phyloP scores from a whole-genome alignment of 2,797 vertebrate genomes.

The Galago senegalensis region DNA sequence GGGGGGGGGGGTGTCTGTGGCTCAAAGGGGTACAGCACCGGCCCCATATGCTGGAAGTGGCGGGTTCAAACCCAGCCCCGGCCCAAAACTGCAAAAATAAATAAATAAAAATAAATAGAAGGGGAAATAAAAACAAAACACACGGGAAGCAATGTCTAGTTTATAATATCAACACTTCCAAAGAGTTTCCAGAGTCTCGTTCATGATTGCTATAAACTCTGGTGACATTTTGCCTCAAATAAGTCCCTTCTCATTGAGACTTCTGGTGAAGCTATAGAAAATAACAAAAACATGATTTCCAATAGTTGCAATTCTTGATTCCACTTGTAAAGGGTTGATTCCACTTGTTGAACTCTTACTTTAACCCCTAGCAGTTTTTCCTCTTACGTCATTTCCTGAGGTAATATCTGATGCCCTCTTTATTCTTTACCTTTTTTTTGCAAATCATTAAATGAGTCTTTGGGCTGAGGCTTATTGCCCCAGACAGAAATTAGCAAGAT shows the following conservation, averaged over 20 bases:
- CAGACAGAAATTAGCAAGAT: no score
- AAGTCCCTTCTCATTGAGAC: background rate
- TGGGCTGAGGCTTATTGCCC: background rate
- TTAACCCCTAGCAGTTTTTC: accelerated
- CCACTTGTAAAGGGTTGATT: background rate
- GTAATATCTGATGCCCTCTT: background rate
- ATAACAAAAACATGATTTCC: background rate
- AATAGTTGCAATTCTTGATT: background rate
- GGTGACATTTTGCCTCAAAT: background rate
- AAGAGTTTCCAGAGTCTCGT: background rate
- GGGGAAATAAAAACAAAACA: background rate
- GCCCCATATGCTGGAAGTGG: no score
- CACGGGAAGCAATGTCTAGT: background rate
- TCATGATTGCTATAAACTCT: background rate
- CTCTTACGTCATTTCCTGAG: background rate
- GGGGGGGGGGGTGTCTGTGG: no score
- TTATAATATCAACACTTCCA: accelerated
- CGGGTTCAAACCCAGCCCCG: no score
- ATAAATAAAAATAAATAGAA: no score
- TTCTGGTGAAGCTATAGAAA: background rate
- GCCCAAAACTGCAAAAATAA: no score
- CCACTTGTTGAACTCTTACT: background rate
- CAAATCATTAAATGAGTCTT: background rate
- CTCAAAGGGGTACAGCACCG: no score
- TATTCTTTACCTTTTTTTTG: background rate